Conservation (phyloP, 2,888 invertebrate species). For the Microdon myrmicae region DNA sequence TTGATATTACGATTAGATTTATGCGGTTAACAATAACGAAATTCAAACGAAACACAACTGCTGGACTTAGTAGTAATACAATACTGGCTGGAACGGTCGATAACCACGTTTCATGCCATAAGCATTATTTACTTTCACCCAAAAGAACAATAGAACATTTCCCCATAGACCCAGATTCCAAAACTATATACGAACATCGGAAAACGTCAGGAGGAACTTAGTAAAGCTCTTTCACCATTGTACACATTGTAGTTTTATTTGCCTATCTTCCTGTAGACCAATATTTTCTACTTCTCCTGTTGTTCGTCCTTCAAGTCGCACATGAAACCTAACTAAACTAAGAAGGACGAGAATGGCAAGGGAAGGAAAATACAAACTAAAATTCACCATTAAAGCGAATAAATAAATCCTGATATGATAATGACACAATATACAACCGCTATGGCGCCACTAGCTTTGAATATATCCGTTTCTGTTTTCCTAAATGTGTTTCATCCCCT, state of each 20-base stretch:
- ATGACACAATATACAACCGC: constrained; percentile 26
- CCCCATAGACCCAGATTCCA: background rate
- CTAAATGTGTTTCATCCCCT: background rate
- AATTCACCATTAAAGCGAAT: constrained; percentile 35
- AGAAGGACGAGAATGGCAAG: too few species aligned
- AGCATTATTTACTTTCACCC: constrained; percentile 1
- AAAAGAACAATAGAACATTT: constrained; percentile 6
- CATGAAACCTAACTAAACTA: too few species aligned
- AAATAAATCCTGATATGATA: constrained; percentile 39
- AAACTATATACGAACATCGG: too few species aligned
- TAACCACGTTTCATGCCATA: too few species aligned
- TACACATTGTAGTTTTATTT: constrained; percentile 19
- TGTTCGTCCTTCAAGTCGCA: too few species aligned
- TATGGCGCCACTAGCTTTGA: constrained; percentile 39
- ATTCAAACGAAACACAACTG: too few species aligned
- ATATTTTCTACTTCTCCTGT: constrained; percentile 6
- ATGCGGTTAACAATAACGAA: too few species aligned
- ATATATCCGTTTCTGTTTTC: constrained; percentile 29
- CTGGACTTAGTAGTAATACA: too few species aligned
- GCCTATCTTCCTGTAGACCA: constrained; percentile 2
- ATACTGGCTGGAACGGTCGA: too few species aligned
- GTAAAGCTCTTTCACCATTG: constrained; percentile 8
- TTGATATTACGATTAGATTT: too few species aligned
- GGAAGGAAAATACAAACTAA: constrained; percentile 5
- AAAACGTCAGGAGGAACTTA: too few species aligned